Percentiles rank a stretch among this genome's conserved stretches.
Conservation (phyloP, 2,113 vertebrate species). For the Sylvicapra grimmia region DNA sequence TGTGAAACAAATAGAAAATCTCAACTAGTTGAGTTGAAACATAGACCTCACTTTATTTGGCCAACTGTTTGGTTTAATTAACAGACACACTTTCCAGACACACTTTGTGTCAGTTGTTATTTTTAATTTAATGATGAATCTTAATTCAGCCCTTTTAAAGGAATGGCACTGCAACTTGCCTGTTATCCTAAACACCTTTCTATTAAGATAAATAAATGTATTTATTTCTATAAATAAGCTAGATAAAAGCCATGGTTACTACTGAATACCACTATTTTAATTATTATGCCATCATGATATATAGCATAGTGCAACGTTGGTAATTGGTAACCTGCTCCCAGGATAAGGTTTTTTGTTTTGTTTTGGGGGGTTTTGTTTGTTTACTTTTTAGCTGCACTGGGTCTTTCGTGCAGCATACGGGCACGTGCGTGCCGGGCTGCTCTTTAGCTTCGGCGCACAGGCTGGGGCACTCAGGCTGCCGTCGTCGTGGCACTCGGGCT, state of each 20-base stretch:
- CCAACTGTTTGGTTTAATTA: slow-evolving; percentile 62
- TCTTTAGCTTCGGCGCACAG: fast-evolving
- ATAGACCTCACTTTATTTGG: slow-evolving; percentile 39
- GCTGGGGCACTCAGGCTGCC: background rate
- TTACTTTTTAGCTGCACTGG: background rate
- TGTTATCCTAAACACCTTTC: slow-evolving; percentile 25
- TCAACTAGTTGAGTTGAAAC: slow-evolving; percentile 29
- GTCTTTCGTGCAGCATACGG: background rate
- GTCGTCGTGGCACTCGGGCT: fast-evolving
- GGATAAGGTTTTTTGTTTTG: background rate
- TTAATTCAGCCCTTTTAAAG: slow-evolving; percentile 34
- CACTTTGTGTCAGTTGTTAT: slow-evolving; percentile 44
- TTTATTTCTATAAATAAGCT: slow-evolving; percentile 26
- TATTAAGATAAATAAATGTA: slow-evolving; percentile 6
- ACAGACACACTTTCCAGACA: slow-evolving; percentile 44
- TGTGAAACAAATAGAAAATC: background rate
- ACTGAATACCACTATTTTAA: background rate
- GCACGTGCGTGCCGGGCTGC: background rate
- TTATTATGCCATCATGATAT: background rate
- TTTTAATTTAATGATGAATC: slow-evolving; percentile 42
- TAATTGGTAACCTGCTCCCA: background rate
- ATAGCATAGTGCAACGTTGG: background rate
- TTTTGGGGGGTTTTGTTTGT: background rate
- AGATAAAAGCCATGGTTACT: background rate
- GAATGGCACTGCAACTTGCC: slow-evolving; percentile 7